Percentiles rank a stretch among this genome's conserved stretches.
Evolutionary conservation across 2,113 vertebrate genomes (phyloP).

Genomic region (Callipepla squamata): DNA sequence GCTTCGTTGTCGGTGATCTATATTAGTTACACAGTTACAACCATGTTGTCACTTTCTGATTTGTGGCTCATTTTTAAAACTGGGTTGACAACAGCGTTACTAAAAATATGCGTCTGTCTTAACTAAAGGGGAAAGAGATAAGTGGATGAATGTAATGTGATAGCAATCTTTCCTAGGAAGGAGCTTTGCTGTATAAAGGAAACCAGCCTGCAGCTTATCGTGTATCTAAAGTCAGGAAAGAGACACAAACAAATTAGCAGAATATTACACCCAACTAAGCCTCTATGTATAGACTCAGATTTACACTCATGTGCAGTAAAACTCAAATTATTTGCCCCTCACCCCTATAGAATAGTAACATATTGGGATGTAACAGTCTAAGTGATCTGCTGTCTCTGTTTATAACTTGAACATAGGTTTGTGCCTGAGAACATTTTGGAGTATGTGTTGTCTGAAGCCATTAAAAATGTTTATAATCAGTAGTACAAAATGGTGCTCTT

Average conservation of each 20-base stretch:
- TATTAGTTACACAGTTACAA: background rate
- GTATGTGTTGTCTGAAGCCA: background rate
- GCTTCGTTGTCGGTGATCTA: background rate
- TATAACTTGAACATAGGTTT: background rate
- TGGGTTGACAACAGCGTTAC: background rate
- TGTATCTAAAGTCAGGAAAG: background rate
- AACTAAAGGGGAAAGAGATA: background rate
- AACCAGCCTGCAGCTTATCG: background rate
- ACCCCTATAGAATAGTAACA: fast-evolving
- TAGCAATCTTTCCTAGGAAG: background rate
- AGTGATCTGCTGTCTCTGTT: background rate
- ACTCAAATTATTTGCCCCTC: background rate
- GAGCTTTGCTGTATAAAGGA: background rate
- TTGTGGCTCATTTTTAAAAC: background rate
- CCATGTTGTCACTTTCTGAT: background rate
- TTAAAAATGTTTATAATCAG: background rate
- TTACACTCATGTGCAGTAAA: background rate
- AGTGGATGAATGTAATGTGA: background rate
- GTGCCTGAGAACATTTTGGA: background rate
- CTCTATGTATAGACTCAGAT: background rate
- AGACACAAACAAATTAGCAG: background rate
- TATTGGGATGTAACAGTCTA: background rate
- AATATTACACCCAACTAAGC: background rate
- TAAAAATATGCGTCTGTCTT: background rate
- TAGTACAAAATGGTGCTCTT: background rate